These are phyloP conservation scores for Aegotheles bennettii DNA, from an alignment of 2,113 vertebrate genomes.

Conservation along the genomic window DNA sequence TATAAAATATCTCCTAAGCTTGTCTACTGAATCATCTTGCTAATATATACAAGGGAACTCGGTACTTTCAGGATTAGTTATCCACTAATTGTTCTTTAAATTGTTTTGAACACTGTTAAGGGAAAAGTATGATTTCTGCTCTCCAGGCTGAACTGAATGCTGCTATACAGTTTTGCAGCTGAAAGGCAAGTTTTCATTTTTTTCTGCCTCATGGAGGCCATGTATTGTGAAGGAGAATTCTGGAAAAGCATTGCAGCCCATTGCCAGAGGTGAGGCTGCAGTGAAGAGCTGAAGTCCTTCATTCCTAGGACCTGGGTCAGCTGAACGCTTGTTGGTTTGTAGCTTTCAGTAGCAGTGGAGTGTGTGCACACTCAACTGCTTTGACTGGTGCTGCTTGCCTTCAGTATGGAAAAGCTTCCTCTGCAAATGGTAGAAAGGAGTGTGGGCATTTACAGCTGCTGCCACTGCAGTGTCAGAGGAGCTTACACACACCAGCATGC, in stretches of 20 bases:
- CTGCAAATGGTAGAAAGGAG: not conserved
- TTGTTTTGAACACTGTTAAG: not conserved
- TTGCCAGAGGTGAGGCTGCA: not conserved
- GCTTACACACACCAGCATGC: not conserved
- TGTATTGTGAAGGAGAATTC: not conserved
- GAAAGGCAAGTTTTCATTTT: not conserved
- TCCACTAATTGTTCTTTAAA: not conserved
- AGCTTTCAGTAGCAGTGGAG: not conserved
- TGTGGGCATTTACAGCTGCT: not conserved
- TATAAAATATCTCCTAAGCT: not conserved
- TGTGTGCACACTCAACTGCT: not conserved
- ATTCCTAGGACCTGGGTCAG: not conserved
- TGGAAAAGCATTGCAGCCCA: not conserved
- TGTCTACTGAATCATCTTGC: not conserved
- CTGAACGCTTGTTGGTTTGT: fast-evolving
- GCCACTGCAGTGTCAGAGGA: not conserved
- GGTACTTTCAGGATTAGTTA: not conserved
- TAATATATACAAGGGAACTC: not conserved
- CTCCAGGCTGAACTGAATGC: not conserved
- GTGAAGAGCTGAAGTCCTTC: not conserved
- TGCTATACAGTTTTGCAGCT: not conserved
- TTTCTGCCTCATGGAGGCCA: not conserved
- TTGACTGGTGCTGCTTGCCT: not conserved
- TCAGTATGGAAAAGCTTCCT: not conserved
- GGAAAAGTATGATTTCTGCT: not conserved